These are phyloP conservation scores for Pandion haliaetus DNA, from an alignment of 2,113 vertebrate species.

Conservation along the genomic window DNA sequence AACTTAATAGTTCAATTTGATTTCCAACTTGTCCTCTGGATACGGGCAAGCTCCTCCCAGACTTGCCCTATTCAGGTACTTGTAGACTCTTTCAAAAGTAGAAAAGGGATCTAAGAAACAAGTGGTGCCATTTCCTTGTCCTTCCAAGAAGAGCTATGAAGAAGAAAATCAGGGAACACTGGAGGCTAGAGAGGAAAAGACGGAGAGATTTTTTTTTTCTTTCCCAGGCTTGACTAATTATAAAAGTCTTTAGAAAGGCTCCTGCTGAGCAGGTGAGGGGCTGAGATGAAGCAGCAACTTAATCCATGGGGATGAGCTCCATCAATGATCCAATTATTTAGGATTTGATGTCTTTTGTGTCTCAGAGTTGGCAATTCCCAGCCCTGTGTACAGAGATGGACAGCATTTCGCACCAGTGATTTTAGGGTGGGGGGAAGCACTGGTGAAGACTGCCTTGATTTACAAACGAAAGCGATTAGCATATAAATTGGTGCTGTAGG, in stretches of 20 bases:
- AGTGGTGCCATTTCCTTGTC: not conserved
- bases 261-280: slow-evolving; percentile 2
- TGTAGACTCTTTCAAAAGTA: not conserved
- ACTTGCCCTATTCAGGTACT: not conserved
- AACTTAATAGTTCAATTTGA: not conserved
- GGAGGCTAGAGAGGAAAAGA: not conserved
- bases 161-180: not conserved
- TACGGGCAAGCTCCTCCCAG: not conserved
- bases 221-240: not conserved
- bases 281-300: slow-evolving; percentile 12
- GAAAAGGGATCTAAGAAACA: not conserved
- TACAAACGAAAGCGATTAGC: slow-evolving; percentile 36
- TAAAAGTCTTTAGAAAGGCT: not conserved
- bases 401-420: not conserved
- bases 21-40: not conserved
- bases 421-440: not conserved
- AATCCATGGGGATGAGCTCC: slow-evolving; percentile 15
- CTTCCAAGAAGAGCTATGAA: not conserved
- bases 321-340: slow-evolving; percentile 58
- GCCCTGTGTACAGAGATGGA: not conserved
- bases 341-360: slow-evolving; percentile 3
- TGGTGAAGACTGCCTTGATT: slow-evolving; percentile 33
- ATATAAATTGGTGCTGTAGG: slow-evolving; percentile 63
- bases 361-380: not conserved
- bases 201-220: not conserved